Base-by-base conservation (phyloP, 2,888 invertebrate genomes). In the Syrista parreyssii region DNA sequence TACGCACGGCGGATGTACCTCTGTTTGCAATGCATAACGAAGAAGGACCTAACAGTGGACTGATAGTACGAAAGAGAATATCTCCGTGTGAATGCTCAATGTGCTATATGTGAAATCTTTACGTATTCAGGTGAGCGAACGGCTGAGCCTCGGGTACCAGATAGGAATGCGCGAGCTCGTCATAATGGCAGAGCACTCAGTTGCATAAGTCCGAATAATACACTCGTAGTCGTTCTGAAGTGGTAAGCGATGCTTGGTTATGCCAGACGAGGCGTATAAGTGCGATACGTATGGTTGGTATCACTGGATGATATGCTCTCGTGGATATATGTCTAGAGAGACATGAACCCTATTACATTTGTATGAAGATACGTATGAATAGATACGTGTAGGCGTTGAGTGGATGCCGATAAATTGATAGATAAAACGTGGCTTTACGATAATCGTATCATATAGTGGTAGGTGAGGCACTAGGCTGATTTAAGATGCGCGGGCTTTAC, bases 321-420 rank as follows among this genome's bases (percentile, higher is more conserved):
- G 55, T 55, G 55, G 55, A 55, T 55, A 55, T 55, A 55, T 9
- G 23, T 55, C 23, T 9, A 9, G 55, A 55, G 55, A 55, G 55
- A 55, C 23, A 55, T 1, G 55, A 55, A 23, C 55, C 55, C 23
- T 6, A 55, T 40, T 55, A 55, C 6, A 55, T 2, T 55, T 23
- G 6, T 55, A 55, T 55, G 23, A 55, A 68, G 23, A 30, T 69
- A 74, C 74, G 79, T 82, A 76, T 78, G 77, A 73, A 80, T 74
- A 75, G 32, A 68, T 68, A 32, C 77, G 78, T 78, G 79, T 71
- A 73, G 78, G 69, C 74, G 78, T 77, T 81, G 81, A 84, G 79
- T 81, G 78, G 77, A 79, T 74, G 80, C 79, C 79, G 78, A 78
- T 82, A 84, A 84, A 83, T 80, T 81, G 81, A 80, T 79, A 82